A percentile compares a stretch with the other conserved stretches of the same genome.
These are phyloP conservation scores for Hybognathus amarus DNA, from an alignment of 2,797 vertebrate species.

Conservation along the genomic window DNA sequence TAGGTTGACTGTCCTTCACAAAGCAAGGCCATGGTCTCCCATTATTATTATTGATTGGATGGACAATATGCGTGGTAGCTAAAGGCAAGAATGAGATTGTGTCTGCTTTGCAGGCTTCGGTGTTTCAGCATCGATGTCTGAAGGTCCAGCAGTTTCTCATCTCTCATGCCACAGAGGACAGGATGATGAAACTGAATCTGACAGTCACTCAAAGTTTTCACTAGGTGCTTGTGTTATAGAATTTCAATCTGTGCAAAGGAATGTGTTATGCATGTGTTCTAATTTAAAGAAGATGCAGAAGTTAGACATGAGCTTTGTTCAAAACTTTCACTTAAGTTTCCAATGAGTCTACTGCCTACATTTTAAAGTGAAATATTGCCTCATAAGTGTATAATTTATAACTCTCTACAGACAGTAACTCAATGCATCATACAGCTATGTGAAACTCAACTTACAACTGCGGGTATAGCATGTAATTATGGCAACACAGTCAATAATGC, in stretches of 20 bases:
- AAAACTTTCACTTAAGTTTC: neutral
- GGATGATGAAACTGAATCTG: conserved; percentile 33
- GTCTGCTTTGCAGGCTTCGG: conserved; percentile 24
- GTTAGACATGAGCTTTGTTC: neutral
- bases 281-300: conserved; percentile 15
- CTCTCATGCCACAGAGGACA: conserved; percentile 9
- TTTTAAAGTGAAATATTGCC: neutral
- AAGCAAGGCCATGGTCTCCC: conserved; percentile 41
- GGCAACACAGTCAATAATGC: no score
- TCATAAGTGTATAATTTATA: neutral
- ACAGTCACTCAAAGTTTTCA: conserved; percentile 20
- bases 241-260: neutral
- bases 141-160: neutral
- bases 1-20: conserved; percentile 16
- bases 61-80: conserved; percentile 24
- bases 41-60: conserved; percentile 50
- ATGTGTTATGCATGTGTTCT: neutral
- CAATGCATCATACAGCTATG: neutral
- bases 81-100: conserved; percentile 36
- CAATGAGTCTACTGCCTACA: neutral
- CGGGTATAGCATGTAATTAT: neutral
- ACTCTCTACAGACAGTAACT: neutral
- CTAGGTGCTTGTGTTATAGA: conserved; percentile 14
- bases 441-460: neutral
- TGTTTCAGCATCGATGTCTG: conserved; percentile 34